Base-by-base conservation (phyloP, 2,888 invertebrate genomes). In the Lysandra bellargus region DNA sequence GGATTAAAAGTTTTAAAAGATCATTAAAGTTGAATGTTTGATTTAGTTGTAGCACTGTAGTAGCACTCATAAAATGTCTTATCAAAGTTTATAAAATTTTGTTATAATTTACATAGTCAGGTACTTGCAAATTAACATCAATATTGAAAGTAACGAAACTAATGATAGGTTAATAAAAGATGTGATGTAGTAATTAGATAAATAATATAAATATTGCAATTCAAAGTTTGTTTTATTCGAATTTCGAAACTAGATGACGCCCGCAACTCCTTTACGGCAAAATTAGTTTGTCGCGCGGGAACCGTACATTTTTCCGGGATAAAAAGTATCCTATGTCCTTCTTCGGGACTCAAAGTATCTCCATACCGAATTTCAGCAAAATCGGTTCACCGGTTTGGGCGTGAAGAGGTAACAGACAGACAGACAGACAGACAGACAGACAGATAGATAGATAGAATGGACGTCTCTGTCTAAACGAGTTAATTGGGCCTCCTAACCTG, bases 131-230 rank as follows among this genome's bases (percentile, higher is more conserved):
- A 69, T 69, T 33, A 4, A 69, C 14, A 4, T 33, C 14, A 69
- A 69, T 33, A 2, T 69, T 37, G 14, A 69, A 69, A 0, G 69
- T 69, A 12, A 17, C 14, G 33, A 69, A 69, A 69, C 9, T 37
- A 69, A 69, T 5, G 14, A 69, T 69, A 69, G 33, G 69, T 37
- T 69, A 37, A 69, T 69, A 17, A 69, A 69, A 33, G 64, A 69
- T 69, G 69, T 69, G 69, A 69, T 69, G 69, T 69, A 69, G 69
- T 69, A 37, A 37, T 4, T 69, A 69, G 69, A 9, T 37, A 69
- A 37, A 69, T 69, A 37, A 33, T 69, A 69, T 69, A 37, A 69
- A 37, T 69, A 69, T 69, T 69, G 69, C 69, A 69, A 69, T 69
- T 69, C 33, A 33, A 69, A 69, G 33, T 69, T 14, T 33, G 33